Base-by-base conservation (phyloP, 2,113 vertebrate genomes). In the Bufo bufo region DNA sequence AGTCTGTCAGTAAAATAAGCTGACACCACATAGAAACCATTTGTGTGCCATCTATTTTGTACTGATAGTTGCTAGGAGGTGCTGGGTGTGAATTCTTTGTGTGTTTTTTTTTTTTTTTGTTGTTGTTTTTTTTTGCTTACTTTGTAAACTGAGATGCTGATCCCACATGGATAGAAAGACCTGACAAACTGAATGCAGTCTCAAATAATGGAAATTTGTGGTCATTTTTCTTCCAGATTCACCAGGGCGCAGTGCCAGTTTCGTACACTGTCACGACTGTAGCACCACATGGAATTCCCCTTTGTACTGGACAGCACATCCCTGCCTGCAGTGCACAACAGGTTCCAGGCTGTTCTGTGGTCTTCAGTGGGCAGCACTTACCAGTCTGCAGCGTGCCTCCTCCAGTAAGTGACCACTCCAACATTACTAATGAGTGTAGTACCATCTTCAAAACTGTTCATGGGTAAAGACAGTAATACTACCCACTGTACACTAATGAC, bases 341-440 rank as follows among this genome's bases (percentile, higher is more conserved):
- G 90, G 97, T 99, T 85, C 96, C 98, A 3, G 94, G 97, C 52
- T 99, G 98, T 93, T 99, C 97, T 33, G 96, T 99, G 91, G 98
- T 99, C 90, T 98, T 99, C 94, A 99, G 98, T 90, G 97, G 97
- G 87, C 98, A 99, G 90, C 98, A 99, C 92, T 97, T 99, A 91
- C 98, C 97, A 82, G 96, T 99, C 91, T 99, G 98, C 92, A 99
- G 96, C 65, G 97, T 95, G 90, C 93, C 95, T 87, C 95, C 96
- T 69, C 96, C 96, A 8, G 96, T 97, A 93, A 97, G 97, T 50
- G 3, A 75, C 14, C 33, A 43, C 66, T 43, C 23, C 4, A 43
- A 33, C 4, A 45, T 4, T 43, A 43, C 12, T 65, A n/a, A 61
- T 16, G 11, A 61, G 59, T 4, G 59, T 61, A 63, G 4, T 17